Conservation (phyloP, 2,113 vertebrate genomes). For the Leucopsar rothschildi region DNA sequence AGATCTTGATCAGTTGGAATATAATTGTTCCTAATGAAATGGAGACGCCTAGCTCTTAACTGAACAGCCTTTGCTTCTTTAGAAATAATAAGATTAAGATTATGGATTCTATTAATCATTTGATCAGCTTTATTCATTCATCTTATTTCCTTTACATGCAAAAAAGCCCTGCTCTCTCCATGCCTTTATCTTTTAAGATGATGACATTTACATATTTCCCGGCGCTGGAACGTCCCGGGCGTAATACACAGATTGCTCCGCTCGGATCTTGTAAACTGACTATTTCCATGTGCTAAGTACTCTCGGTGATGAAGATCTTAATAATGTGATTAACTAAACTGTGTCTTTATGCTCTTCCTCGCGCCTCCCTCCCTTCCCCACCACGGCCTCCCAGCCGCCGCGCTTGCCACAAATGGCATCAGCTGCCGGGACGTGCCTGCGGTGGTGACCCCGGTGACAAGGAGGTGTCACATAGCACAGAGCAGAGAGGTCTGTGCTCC, state of each 20-base stretch:
- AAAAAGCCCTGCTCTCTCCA: slow-evolving; percentile 9
- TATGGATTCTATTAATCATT: slow-evolving; percentile 67
- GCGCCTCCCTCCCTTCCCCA: background rate
- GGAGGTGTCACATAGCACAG: slow-evolving; percentile 43
- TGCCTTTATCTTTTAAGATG: slow-evolving; percentile 56
- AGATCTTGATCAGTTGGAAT: slow-evolving; percentile 56
- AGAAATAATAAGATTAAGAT: slow-evolving; percentile 69
- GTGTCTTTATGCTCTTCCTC: background rate
- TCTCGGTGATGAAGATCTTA: slow-evolving; percentile 42
- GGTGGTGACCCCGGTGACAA: slow-evolving; percentile 30
- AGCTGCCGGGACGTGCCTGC: background rate
- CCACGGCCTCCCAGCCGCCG: background rate
- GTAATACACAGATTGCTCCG: slow-evolving; percentile 28
- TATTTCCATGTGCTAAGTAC: slow-evolving; percentile 37
- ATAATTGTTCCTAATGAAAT: slow-evolving; percentile 71
- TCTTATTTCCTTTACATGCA: slow-evolving; percentile 61
- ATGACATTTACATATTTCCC: slow-evolving; percentile 63
- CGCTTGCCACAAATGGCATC: slow-evolving; percentile 33
- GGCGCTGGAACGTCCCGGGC: background rate
- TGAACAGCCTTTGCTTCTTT: slow-evolving; percentile 69
- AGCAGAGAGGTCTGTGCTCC: background rate
- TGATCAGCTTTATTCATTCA: slow-evolving; percentile 72
- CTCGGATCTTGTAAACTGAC: slow-evolving; percentile 15
- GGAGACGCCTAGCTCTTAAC: slow-evolving; percentile 61
- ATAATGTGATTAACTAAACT: slow-evolving; percentile 38